Evolutionary conservation across 1,140 invertebrate species (phyloP), one percentile per base, ranked within the genome.

Genomic region (Reticulitermes speratus): DNA sequence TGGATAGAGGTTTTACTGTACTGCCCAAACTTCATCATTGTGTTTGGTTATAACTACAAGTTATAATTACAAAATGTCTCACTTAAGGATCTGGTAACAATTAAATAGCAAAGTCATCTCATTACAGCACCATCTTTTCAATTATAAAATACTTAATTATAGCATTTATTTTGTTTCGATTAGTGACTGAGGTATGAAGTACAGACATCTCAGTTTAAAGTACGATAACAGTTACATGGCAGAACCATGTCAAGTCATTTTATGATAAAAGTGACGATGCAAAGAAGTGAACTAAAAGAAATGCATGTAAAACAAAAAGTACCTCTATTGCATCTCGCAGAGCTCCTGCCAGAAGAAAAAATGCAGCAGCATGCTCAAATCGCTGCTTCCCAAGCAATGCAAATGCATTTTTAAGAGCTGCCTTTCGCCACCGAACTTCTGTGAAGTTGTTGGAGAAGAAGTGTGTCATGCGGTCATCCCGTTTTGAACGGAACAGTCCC

Each of bases 341-440:
- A 82, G 97, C 96, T 38, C 97, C 97, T 30, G 97, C 98, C 1
- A 99, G 91, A 52, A 99, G 92, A 91, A 99, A 99, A 91, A 99
- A 97, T 82, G 97, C 96, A 32, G 97, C 96, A n/a, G 98, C 96
- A 90, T 98, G 95, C 82, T 97, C 96, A 90, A 99, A 99, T 84
- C 98, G 92, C 90, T 99, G 98, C 90, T 98, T 98, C 2, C 98
- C 98, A 14, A 99, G 92, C 25, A 99, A 91, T 12, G 97, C 97
- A 90, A 98, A 99, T 0, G 99, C 99, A 91, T 99, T 99, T 92
- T 99, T 99, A 44, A 99, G 90, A 0, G 99, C 98, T 9, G 98
- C 98, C 90, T 98, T 99, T 14, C 98, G 94, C 98, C 98, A 99
- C 85, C 98, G 91, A 89, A 98, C 96, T 91, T 98, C 95, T 3